Evolutionary conservation across 2,797 vertebrate genomes (phyloP), one percentile per base, ranked within the genome.

Genomic region (Melanotaenia nigrans): DNA sequence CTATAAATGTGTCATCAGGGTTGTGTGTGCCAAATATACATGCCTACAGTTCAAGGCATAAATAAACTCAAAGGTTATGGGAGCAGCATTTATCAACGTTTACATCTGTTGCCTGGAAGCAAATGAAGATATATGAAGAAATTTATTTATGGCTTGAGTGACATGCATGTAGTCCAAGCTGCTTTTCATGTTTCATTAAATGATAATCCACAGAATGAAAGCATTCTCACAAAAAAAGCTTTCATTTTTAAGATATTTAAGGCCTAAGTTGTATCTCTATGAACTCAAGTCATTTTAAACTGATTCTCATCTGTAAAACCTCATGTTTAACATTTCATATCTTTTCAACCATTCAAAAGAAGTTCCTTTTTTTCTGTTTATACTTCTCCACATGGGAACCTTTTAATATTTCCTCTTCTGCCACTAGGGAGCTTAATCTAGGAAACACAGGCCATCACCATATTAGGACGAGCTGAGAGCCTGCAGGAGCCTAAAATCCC

Each of bases 71-170:
- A 25, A 68, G 76, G 74, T 61, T 75, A 24, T 70, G 75, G 64
- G 68, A 53, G 76, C 33, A 2, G 59, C 1, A 14, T 63, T 35
- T 62, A 70, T 85, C 76, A 85, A 58, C 73, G 66, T 61, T 51
- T 14, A 30, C 25, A 38, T 33, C 61, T 64, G 30, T 33, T 25
- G 14, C 38, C 61, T 38, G 57, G 45, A 33, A 54, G 68, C 36
- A 0, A 25, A 59, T 24, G 3, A 51, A 61, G 2, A 38, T 12
- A 40, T 36, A 42, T 66, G 11, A 2, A 6, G 20, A 59, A 56
- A 30, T 81, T 47, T 85, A 75, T 89, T 80, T 77, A 58, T 32
- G 62, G 51, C 58, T 51, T 24, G 10, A 45, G 65, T 22, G 65
- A 65, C 56, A 13, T 24, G 22, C 49, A 51, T 24, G 22, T 53